phyloP scores from a whole-genome alignment of 2,797 vertebrate genomes.

The Lepus oiostolus region DNA sequence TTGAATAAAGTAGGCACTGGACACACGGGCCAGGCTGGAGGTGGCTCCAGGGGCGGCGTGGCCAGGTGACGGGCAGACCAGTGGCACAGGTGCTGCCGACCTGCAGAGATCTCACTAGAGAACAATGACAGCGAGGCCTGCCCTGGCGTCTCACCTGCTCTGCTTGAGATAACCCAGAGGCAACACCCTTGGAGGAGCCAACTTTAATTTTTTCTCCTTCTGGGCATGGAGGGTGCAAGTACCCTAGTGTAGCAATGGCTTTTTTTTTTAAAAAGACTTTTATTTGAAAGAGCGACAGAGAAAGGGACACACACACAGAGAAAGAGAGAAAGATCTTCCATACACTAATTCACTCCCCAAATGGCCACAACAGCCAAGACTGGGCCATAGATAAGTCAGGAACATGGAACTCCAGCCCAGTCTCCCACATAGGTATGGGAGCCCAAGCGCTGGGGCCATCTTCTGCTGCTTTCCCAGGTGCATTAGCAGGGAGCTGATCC shows the following conservation, averaged over 20 bases:
- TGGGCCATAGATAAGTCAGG: too few relatives aligned
- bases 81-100: accelerated
- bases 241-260: too few relatives aligned
- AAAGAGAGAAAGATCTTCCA: too few relatives aligned
- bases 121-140: accelerated
- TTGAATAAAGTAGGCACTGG: background rate
- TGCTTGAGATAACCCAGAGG: background rate
- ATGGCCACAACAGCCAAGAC: too few relatives aligned
- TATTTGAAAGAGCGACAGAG: too few relatives aligned
- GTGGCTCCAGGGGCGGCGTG: accelerated
- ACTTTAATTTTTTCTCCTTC: background rate
- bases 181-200: background rate
- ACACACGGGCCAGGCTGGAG: accelerated
- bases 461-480: too few relatives aligned
- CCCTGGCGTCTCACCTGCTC: background rate
- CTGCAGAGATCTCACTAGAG: background rate
- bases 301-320: too few relatives aligned
- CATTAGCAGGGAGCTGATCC: too few relatives aligned
- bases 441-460: too few relatives aligned
- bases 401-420: too few relatives aligned
- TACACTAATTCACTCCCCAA: too few relatives aligned
- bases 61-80: background rate
- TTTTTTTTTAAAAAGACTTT: background rate
- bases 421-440: too few relatives aligned
- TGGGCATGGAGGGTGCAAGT: background rate